A percentile compares a stretch with the other conserved stretches of the same genome.
Conservation (phyloP, 1,140 invertebrate species). For the Drosophila persimilis region DNA sequence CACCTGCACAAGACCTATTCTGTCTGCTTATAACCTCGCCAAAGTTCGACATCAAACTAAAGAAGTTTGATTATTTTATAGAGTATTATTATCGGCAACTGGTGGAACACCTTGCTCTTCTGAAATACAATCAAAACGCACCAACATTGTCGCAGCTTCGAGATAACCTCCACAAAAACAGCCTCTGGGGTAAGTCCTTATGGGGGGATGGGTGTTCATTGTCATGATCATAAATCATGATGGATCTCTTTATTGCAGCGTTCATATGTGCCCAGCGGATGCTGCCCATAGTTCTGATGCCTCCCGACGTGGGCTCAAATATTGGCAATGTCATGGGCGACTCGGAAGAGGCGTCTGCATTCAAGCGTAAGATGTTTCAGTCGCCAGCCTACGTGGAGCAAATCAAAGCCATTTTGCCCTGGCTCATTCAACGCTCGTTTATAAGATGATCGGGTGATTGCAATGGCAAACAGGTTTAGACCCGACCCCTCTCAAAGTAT, state of each 20-base stretch:
- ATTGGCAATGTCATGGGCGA: slow-evolving; percentile 65
- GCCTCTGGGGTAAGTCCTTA: slow-evolving; percentile 62
- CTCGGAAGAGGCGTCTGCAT: slow-evolving; percentile 51
- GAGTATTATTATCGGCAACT: slow-evolving; percentile 71
- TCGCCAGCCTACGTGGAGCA: slow-evolving; percentile 65
- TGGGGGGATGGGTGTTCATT: neutral
- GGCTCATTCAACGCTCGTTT: slow-evolving; percentile 59
- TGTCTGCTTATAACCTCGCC: slow-evolving; percentile 72
- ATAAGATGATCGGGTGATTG: slow-evolving; percentile 38
- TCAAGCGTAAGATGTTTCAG: slow-evolving; percentile 62
- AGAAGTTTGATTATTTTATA: slow-evolving; percentile 74
- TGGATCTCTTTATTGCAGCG: slow-evolving; percentile 36
- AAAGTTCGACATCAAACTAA: slow-evolving; percentile 53
- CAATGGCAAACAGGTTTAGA: neutral
- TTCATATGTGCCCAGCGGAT: slow-evolving; percentile 66
- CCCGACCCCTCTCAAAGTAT: neutral
- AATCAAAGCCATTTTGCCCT: slow-evolving; percentile 68
- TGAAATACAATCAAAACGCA: slow-evolving; percentile 54
- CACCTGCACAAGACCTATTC: slow-evolving; percentile 78
- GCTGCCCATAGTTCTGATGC: slow-evolving; percentile 60
- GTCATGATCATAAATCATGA: slow-evolving; percentile 3
- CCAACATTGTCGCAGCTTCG: slow-evolving; percentile 64
- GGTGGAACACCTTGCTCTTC: slow-evolving; percentile 43
- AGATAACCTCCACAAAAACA: slow-evolving; percentile 47
- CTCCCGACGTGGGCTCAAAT: slow-evolving; percentile 52